A percentile compares a stretch with the other conserved stretches of the same genome.
Conservation (phyloP, 2,888 invertebrate genomes). For the Nephrocerus scutellatus region DNA sequence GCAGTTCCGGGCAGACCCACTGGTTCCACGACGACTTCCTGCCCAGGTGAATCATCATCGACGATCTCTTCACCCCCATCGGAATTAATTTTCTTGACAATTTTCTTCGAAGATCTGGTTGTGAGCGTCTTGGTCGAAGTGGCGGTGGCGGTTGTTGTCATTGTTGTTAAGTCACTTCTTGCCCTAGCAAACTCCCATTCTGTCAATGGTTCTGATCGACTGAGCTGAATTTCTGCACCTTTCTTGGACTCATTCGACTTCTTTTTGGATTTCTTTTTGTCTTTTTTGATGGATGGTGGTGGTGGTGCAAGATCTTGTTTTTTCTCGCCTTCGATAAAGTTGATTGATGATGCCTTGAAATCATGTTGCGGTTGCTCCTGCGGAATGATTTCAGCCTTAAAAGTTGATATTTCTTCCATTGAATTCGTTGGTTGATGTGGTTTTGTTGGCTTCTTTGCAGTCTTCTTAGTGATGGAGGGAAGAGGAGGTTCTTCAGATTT, state of each 20-base stretch:
- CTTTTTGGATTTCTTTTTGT: conserved; percentile 15
- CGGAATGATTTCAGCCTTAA: not conserved
- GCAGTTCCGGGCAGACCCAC: too few species aligned
- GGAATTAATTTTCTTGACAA: conserved; percentile 10
- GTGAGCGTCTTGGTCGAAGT: too few species aligned
- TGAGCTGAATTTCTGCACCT: too few species aligned
- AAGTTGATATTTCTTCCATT: conserved; percentile 1
- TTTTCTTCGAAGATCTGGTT: too few species aligned
- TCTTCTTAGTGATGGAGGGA: conserved; percentile 7
- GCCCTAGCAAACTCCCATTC: conserved; percentile 7
- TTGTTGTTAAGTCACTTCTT: conserved; percentile 11
- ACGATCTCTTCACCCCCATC: conserved; percentile 36
- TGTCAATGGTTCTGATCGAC: not conserved
- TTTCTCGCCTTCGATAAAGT: conserved; percentile 20
- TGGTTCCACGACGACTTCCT: too few species aligned
- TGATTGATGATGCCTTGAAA: conserved; percentile 5
- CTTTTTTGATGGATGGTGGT: conserved; percentile 20
- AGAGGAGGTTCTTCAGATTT: conserved; percentile 29
- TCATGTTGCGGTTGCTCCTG: not conserved
- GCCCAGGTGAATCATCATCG: too few species aligned
- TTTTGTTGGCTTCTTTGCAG: conserved; percentile 11
- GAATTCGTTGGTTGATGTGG: conserved; percentile 2
- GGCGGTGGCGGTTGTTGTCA: too few species aligned
- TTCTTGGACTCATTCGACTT: conserved; percentile 4
- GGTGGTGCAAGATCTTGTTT: not conserved